Base-by-base conservation (phyloP, 2,113 vertebrate species). In the Lethenteron reissneri region DNA sequence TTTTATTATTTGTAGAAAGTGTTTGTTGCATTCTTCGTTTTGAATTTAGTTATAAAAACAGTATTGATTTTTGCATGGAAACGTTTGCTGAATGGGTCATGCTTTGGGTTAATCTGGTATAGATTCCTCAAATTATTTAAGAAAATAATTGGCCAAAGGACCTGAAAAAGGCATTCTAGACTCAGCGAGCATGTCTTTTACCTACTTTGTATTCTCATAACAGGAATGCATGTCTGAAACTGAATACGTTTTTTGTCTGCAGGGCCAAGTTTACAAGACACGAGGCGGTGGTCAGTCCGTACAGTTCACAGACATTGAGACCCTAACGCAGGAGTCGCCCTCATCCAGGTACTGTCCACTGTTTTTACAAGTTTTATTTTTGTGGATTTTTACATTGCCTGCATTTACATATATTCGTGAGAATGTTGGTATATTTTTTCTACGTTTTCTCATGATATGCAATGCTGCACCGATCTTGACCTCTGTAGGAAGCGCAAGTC, bases 251-350 rank as follows among this genome's bases (percentile, higher is more conserved):
- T 73, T 58, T 4, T 68, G 71, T 70, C 69, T 74, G 73, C 75
- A 94, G 94, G 94, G 91, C 2, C 88, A 97, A 1, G 88, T 97
- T n/a, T 90, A 82, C 72, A 87, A 86, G 78, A 97, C 92, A 57
- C 80, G 88, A 74, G 86, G 92, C 1, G 94, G 91, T 0, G 92
- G 94, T 72, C 92, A 97, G 75, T 77, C 89, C 0, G 91, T 97
- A 72, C 90, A 95, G 74, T 97, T 97, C 80, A 97, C 92, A 0
- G 90, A 96, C 72, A 85, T 95, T 1, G 94, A 97, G 79, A 96
- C 87, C 0, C 81, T 96, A 62, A 88, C 80, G 72, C 89, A 96
- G 74, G 84, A 94, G 78, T 83, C 83, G 9, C 81, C 89, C 56
- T 78, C 80, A 0, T 79, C 78, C 72, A 80, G 79, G 78, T 81